phyloP scores from a whole-genome alignment of 2,113 vertebrate species.

The Lynx canadensis region DNA sequence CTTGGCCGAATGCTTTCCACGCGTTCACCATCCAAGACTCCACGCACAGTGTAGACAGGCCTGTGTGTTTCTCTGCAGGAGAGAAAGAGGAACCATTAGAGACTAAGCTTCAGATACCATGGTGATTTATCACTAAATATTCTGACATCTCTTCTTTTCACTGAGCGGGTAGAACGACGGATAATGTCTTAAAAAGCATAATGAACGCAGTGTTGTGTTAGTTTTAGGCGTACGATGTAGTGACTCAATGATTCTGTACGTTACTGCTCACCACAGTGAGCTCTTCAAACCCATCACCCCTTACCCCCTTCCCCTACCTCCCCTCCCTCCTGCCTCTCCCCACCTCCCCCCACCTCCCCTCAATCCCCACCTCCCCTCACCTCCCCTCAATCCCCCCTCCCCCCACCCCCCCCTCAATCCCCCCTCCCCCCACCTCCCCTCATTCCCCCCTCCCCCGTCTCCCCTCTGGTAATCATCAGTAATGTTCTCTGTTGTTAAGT shows the following conservation, averaged over 20 bases:
- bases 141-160: neutral
- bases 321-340: neutral
- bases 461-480: neutral
- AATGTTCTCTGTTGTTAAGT: neutral
- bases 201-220: fast-evolving
- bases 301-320: fast-evolving
- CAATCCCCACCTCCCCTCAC: neutral
- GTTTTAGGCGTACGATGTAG: neutral
- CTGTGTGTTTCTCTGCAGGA: fast-evolving
- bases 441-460: neutral
- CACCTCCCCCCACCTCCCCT: neutral
- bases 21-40: fast-evolving
- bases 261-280: neutral
- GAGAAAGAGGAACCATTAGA: fast-evolving
- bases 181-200: neutral
- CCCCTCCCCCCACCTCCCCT: no score
- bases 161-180: neutral
- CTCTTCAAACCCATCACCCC: neutral
- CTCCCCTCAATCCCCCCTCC: no score
- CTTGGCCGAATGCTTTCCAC: no score
- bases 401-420: no score
- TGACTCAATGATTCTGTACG: neutral
- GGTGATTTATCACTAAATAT: neutral
- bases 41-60: fast-evolving
- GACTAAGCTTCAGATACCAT: fast-evolving